Base-by-base conservation (phyloP, 2,888 invertebrate genomes). In the Thecophora atra region DNA sequence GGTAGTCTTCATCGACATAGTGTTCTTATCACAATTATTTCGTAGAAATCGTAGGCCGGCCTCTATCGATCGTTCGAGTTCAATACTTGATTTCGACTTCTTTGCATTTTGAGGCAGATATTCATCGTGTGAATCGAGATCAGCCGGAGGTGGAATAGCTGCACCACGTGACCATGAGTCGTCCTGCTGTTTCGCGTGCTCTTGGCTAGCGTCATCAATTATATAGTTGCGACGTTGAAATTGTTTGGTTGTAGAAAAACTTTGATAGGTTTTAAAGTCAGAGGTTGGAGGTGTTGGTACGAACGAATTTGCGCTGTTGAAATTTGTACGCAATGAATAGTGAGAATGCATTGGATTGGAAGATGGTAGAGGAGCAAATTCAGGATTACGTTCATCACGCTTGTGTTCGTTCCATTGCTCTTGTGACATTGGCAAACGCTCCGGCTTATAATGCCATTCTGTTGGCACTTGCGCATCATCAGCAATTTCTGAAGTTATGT, bases 281-380 rank as follows among this genome's bases (percentile, higher is more conserved):
- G 60, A 52, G 21, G 63, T 58, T 65, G 67, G 72, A 24, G 66
- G 56, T 30, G 74, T n/a, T 15, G 77, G 54, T 17, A 42, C 30
- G 21, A 30, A 47, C 19, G 62, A 15, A 26, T n/a, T 70, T 4
- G 26, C 21, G 24, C 72, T 51, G 44, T 63, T 81, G 17, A 84
- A 83, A 65, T 80, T 81, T 11, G 78, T 79, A 42, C 83, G 81
- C 42, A 83, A 81, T 0, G 76, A 63, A 6, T n/a, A n/a, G n/a
- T 15, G 30, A 1, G 54, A 11, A 8, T 26, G 26, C 6, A 24
- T 42, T 24, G 30, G 17, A 4, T 60, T 15, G n/a, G n/a, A n/a
- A 17, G 71, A 37, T 21, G 73, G 56, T 28, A 68, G 64, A 4
- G 96, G 96, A 1, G 94, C 96, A 87, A 97, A 97, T 84, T 96